Evolutionary conservation across 1,140 invertebrate genomes (phyloP).

Genomic region (Sitophilus oryzae): DNA sequence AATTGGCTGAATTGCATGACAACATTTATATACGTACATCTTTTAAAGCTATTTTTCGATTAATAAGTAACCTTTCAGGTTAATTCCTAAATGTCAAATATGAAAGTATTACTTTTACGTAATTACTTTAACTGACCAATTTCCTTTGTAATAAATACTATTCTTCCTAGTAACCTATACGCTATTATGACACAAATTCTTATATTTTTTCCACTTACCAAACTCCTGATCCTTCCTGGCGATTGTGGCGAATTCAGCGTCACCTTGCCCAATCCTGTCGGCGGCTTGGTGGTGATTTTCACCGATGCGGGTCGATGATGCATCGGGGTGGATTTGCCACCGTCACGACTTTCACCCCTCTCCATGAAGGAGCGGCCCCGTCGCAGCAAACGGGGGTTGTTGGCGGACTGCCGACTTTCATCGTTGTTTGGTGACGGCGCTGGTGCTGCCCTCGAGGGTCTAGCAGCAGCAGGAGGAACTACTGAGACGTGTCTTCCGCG

Average conservation of each 20-base stretch:
- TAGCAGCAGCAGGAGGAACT: too few species aligned
- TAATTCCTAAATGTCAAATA: too few species aligned
- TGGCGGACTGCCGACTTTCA: slow-evolving; percentile 25
- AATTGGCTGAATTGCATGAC: too few species aligned
- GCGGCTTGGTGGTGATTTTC: slow-evolving; percentile 18
- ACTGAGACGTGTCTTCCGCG: background rate
- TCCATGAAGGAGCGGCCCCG: slow-evolving; percentile 40
- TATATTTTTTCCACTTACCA: slow-evolving; percentile 29
- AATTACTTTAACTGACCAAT: too few species aligned
- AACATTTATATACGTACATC: too few species aligned
- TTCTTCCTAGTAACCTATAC: background rate
- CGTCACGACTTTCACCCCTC: slow-evolving; percentile 31
- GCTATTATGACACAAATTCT: background rate
- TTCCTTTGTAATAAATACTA: too few species aligned
- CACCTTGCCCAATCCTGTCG: slow-evolving; percentile 6
- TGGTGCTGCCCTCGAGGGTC: too few species aligned
- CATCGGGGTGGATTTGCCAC: slow-evolving; percentile 10
- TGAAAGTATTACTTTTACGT: too few species aligned
- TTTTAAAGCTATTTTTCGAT: too few species aligned
- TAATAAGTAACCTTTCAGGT: too few species aligned
- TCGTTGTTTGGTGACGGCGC: slow-evolving; percentile 11
- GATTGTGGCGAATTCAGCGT: slow-evolving; percentile 22
- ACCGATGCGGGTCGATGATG: slow-evolving; percentile 23
- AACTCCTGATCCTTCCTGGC: slow-evolving; percentile 30
- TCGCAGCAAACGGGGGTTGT: slow-evolving; percentile 31